Evolutionary conservation across 2,888 invertebrate species (phyloP), one percentile per base, ranked within the genome.

Genomic region (Hydriomena furcata): DNA sequence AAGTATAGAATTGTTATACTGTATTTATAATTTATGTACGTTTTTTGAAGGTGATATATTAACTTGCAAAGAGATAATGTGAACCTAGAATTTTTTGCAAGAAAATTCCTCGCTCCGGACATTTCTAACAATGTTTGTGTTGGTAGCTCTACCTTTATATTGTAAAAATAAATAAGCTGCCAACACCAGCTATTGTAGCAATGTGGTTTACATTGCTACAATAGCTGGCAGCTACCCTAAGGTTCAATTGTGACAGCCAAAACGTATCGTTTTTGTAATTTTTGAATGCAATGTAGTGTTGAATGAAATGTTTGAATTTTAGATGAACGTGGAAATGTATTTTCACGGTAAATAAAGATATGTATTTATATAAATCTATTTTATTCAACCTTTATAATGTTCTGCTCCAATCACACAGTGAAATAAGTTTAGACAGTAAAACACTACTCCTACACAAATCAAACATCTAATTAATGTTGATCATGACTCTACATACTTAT

Each of bases 291-390:
- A 32, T 20, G 51, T 57, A 41, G 54, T 56, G 68, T 69, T 79
- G 71, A 69, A 63, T 20, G 31, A 11, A 63, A 70, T 70, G 68
- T 72, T 71, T 69, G 69, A 68, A 75, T 77, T 73, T 76, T 78
- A 72, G 71, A 71, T 65, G 61, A 68, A 72, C 52, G 79, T 82
- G 82, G 58, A 76, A 75, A 66, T 74, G 66, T 63, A 66, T 74
- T 79, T 84, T 80, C 82, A 81, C 83, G 73, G 76, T 81, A 72
- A 84, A 80, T 82, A 85, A 86, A 84, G 80, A 79, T 79, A 77
- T 77, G 69, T 75, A 79, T 77, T 76, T 52, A 70, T 65, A 65
- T 46, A 53, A 58, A 17, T 13, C 47, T 36, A 5, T 35, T 13
- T 80, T 65, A 72, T 76, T 68, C 27, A 44, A 57, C 53, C 52